Evolutionary conservation across 2,888 invertebrate species (phyloP).

Genomic region (Neuroscelio doddi): DNA sequence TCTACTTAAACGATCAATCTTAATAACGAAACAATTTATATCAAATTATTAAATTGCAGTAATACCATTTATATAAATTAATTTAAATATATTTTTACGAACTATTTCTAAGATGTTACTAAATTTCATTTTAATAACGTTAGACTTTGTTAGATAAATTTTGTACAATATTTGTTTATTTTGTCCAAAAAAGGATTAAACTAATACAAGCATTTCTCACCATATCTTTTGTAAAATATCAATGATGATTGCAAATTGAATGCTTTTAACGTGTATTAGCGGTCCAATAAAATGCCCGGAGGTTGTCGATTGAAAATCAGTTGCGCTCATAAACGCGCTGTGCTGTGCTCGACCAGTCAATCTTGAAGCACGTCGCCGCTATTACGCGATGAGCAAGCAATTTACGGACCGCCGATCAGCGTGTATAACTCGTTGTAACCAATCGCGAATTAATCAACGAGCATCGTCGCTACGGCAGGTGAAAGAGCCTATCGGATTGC

Average conservation of each 20-base stretch:
- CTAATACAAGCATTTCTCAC: too few species aligned
- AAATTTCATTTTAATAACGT: too few species aligned
- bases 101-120: too few species aligned
- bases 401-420: conserved; percentile 62
- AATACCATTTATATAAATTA: too few species aligned
- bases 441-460: conserved; percentile 68
- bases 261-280: conserved; percentile 44
- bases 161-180: too few species aligned
- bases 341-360: conserved; percentile 23
- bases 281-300: conserved; percentile 44
- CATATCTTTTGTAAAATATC: conserved; percentile 9
- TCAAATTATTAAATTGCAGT: too few species aligned
- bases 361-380: conserved; percentile 61
- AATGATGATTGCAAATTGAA: conserved; percentile 39
- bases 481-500: background rate
- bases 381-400: conserved; percentile 69
- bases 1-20: too few species aligned
- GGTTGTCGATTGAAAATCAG: conserved; percentile 42
- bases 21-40: too few species aligned
- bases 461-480: conserved; percentile 53
- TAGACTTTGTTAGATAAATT: too few species aligned
- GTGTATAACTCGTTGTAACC: conserved; percentile 55
- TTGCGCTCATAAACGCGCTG: conserved; percentile 22
- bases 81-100: too few species aligned
- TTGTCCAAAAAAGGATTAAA: too few species aligned